Evolutionary conservation across 2,797 vertebrate species (phyloP), one percentile per base, ranked within the genome.

Genomic region (Tragopan temminckii): DNA sequence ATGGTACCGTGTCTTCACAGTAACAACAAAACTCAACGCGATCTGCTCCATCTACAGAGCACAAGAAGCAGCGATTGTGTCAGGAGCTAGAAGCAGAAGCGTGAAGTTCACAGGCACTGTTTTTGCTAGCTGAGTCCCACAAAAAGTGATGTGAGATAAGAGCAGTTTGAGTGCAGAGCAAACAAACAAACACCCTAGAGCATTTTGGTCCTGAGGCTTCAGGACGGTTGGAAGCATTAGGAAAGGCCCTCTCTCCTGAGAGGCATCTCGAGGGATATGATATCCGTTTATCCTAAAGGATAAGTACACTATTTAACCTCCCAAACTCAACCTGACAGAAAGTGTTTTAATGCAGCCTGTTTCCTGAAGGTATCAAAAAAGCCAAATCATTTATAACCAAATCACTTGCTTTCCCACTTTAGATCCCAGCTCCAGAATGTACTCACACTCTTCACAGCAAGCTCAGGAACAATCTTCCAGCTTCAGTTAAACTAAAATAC

Each of bases 121-220:
- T 87, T 95, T 91, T 93, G 83, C 52, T 92, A 91, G 82, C 80
- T 57, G 83, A 91, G 89, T 81, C 80, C 92, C 92, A 50, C 91
- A 88, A 93, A 97, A 93, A 89, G 76, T 90, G 94, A 96, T 96
- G 87, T 94, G 96, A 97, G 94, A 94, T 92, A 93, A 94, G 63
- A 33, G 43, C 24, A 89, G n/a, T 53, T 94, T 25, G 58, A 93
- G 52, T 67, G 70, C 36, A 36, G 46, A 88, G 66, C 80, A 88
- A 93, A 83, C 76, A 90, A 61, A 42, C 29, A 84, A 55, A 90
- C 85, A 75, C 20, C 19, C 45, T 6, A 5, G 29, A 52, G 83
- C 55, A 43, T 58, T 85, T 53, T 38, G 64, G 75, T 74, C 75
- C 36, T 43, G 83, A 88, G 46, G 11, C 63, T 69, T 70, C 74